Evolutionary conservation across 53 echinoderm and acorn worm species (phyloP), one percentile per base, ranked within the genome.

Genomic region (Actinopyga echinites): DNA sequence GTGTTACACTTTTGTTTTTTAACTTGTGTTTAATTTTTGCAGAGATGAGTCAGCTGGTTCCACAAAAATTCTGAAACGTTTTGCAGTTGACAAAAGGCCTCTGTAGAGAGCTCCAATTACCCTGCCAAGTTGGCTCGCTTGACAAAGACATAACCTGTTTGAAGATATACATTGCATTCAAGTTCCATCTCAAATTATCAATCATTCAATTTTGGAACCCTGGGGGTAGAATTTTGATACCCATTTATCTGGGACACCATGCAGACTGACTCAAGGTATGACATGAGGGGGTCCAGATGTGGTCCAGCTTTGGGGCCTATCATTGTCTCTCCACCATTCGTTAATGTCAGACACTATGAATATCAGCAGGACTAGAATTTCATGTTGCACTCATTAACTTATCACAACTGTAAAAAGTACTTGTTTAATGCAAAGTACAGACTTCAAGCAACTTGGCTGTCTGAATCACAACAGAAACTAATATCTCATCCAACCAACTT

Each of bases 221-320:
- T 42, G 31, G 71, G 71, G n/a, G 44, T 40, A 25, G 71, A 71
- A 71, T 71, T 71, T 71, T 71, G 44, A 71, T 71, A 71, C 44
- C 68, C 71, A 71, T 40, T 71, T 71, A 71, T 71, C 71, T 71
- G 40, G 44, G 71, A 71, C 71, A 71, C 71, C 71, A 71, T 71
- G 71, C 71, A 71, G 71, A 71, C 71, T 42, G 44, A 15, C 45
- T 44, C 71, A 40, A 71, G 44, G 71, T 24, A 71, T 40, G 38
- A 42, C 44, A 71, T 40, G 71, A 71, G 71, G 71, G 45, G 71
- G 71, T 38, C 43, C 71, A 38, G 43, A 42, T 40, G 40, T 38
- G 40, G 71, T 24, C 71, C 71, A 38, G 43, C 23, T 42, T 71
- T 71, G 24, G 23, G 34, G 71, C 37, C 44, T 71, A 40, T 71